Conservation (phyloP, 1,140 invertebrate genomes). For the Idris sp. region DNA sequence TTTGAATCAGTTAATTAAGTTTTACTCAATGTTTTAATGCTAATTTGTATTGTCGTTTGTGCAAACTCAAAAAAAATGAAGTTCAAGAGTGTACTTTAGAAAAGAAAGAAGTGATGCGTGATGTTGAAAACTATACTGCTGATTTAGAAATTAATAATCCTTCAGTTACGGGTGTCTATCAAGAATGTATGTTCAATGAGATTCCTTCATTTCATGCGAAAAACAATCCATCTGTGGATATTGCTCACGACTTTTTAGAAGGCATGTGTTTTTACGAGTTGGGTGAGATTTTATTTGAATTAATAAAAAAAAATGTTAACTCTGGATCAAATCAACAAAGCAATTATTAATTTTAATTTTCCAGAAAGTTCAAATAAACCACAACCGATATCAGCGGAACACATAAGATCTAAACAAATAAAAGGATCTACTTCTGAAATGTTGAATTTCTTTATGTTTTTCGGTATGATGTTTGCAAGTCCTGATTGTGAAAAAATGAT, state of each 20-base stretch:
- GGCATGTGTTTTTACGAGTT: slow-evolving; percentile 4
- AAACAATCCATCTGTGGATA: slow-evolving; percentile 10
- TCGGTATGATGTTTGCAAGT: too few relatives aligned
- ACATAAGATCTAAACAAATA: slow-evolving; percentile 16
- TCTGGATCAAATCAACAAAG: too few relatives aligned
- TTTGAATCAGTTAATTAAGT: background rate
- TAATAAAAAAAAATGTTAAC: too few relatives aligned
- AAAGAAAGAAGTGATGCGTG: background rate
- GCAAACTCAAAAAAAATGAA: background rate
- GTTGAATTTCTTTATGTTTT: slow-evolving; percentile 26
- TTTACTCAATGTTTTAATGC: slow-evolving; percentile 5
- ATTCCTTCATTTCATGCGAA: slow-evolving; percentile 8
- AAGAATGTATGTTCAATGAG: slow-evolving; percentile 14
- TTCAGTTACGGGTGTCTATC: background rate
- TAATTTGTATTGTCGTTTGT: slow-evolving; percentile 5
- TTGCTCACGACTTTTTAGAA: slow-evolving; percentile 8
- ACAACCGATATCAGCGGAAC: too few relatives aligned
- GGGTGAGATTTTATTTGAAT: too few relatives aligned
- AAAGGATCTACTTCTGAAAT: slow-evolving; percentile 48
- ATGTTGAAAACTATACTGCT: background rate
- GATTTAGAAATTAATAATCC: background rate
- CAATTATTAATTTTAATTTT: too few relatives aligned
- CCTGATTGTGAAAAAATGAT: too few relatives aligned
- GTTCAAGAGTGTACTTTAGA: background rate
- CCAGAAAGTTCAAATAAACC: too few relatives aligned